Base-by-base conservation (phyloP, 2,113 vertebrate species). In the Corythornis vintsioides region DNA sequence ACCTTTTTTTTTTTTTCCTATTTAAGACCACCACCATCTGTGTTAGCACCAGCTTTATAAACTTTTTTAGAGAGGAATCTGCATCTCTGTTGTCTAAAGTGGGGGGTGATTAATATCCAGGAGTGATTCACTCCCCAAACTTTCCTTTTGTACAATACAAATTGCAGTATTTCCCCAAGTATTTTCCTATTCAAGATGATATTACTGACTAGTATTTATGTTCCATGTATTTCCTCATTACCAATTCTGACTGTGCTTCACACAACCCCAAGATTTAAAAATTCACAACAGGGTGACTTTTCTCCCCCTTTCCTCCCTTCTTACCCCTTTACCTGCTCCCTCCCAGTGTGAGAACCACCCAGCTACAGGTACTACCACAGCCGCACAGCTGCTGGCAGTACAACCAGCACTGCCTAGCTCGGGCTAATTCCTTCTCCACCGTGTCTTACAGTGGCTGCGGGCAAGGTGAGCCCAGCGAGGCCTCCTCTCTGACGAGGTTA, bases 361-460 rank as follows among this genome's bases (percentile, higher is more conserved):
- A 29, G 52, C 12, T 33, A 40, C 31, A 47, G 53, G 48, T 67
- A 33, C 47, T 33, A 61, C 14, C 28, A 12, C 17, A 40, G 15
- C n/a, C 69, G n/a, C 33, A 53, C 48, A 48, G 22, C 26, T 20
- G 25, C 33, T 33, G 12, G 22, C n/a, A 8, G 47, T 5, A 29
- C 13, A 22, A 11, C 1, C 6, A 1, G 45, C 65, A 29, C 64
- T 13, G 28, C 9, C 59, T 19, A 40, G 2, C 5, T 63, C 1
- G 2, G 8, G 55, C 33, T 52, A 14, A 43, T 48, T 60, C 40
- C 48, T 29, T 29, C 64, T 19, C 47, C 53, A 31, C 3, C 31
- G 0, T 7, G 3, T n/a, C 33, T 45, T 11, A 17, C 22, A 26
- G 50, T 6, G 4, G 33, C 31, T 3, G 22, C 24, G 8, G 10